Percentiles rank a stretch among this genome's conserved stretches.
phyloP scores from a whole-genome alignment of 2,888 invertebrate genomes.

The Phragmatobia fuliginosa region DNA sequence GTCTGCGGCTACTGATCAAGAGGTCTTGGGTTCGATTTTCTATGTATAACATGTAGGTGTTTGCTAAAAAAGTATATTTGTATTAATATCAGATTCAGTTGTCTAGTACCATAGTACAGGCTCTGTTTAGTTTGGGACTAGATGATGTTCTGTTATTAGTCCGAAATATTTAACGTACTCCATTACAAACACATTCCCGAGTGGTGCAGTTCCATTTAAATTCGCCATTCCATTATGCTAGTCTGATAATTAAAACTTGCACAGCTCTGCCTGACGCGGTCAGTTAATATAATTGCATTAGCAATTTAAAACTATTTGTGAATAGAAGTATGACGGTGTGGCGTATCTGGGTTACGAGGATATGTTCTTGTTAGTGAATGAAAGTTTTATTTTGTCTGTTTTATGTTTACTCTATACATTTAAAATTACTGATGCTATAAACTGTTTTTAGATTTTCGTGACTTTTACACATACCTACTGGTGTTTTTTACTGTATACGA shows the following conservation, averaged over 20 bases:
- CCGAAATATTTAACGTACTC: conserved; percentile 19
- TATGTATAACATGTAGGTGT: too few species aligned
- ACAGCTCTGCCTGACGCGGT: conserved; percentile 45
- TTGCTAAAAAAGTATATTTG: too few species aligned
- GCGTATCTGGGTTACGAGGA: conserved; percentile 16
- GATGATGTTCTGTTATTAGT: too few species aligned
- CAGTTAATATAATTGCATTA: conserved; percentile 62
- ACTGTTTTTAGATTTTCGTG: not conserved
- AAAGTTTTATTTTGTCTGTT: conserved; percentile 1
- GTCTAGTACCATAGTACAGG: too few species aligned
- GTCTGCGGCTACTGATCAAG: too few species aligned
- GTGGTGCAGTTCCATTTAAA: conserved; percentile 43
- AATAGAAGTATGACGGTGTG: conserved; percentile 42
- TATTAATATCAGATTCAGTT: too few species aligned
- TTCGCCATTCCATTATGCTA: conserved; percentile 55
- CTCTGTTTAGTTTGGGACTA: too few species aligned
- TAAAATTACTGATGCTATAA: too few species aligned
- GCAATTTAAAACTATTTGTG: conserved; percentile 67
- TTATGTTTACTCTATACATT: not conserved
- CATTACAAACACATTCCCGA: conserved; percentile 16
- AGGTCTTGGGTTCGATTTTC: too few species aligned
- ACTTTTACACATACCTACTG: too few species aligned
- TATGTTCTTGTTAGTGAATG: conserved; percentile 1
- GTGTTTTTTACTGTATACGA: too few species aligned
- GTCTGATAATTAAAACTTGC: conserved; percentile 60